Percentiles rank a stretch among this genome's conserved stretches.
Conservation (phyloP, 2,113 vertebrate genomes). For the Puntigrus tetrazona region DNA sequence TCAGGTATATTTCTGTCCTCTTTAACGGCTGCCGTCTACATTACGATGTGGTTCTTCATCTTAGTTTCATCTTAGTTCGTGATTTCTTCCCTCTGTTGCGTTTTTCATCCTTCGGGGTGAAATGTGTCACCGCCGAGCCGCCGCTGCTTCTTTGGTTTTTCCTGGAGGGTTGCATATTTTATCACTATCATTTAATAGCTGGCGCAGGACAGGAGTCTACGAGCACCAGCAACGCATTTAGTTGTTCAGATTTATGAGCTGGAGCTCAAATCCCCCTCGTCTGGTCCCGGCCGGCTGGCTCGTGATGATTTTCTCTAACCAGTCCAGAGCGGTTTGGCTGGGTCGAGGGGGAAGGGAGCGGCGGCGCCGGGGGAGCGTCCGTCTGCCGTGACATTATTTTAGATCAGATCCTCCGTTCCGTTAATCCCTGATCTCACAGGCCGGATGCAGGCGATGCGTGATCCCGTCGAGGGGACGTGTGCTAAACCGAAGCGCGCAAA, state of each 20-base stretch:
- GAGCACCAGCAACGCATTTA: slow-evolving; percentile 39
- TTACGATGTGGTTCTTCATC: not conserved
- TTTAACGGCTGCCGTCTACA: not conserved
- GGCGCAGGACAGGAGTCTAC: slow-evolving; percentile 23
- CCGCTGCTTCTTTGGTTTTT: not conserved
- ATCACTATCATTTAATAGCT: slow-evolving; percentile 45
- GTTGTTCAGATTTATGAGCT: slow-evolving; percentile 46
- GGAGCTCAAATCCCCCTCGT: slow-evolving; percentile 39
- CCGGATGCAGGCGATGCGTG: not conserved
- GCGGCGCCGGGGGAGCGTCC: not conserved
- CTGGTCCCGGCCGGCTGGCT: slow-evolving; percentile 38
- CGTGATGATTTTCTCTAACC: slow-evolving; percentile 55
- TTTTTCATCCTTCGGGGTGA: slow-evolving; percentile 31
- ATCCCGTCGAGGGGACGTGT: slow-evolving; percentile 20
- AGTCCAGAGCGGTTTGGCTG: slow-evolving; percentile 51
- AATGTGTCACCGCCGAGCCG: slow-evolving; percentile 23
- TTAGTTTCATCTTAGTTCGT: slow-evolving; percentile 2
- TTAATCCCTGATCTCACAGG: slow-evolving; percentile 41
- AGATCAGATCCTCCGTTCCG: slow-evolving; percentile 21
- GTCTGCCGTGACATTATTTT: slow-evolving; percentile 46
- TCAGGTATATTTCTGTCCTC: not conserved
- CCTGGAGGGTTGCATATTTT: slow-evolving; percentile 49
- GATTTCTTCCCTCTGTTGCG: not conserved
- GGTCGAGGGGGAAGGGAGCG: not conserved
- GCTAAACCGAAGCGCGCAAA: not conserved